Percentiles rank a stretch among this genome's conserved stretches.
Conservation (phyloP, 2,888 invertebrate species). For the Congeria kusceri region DNA sequence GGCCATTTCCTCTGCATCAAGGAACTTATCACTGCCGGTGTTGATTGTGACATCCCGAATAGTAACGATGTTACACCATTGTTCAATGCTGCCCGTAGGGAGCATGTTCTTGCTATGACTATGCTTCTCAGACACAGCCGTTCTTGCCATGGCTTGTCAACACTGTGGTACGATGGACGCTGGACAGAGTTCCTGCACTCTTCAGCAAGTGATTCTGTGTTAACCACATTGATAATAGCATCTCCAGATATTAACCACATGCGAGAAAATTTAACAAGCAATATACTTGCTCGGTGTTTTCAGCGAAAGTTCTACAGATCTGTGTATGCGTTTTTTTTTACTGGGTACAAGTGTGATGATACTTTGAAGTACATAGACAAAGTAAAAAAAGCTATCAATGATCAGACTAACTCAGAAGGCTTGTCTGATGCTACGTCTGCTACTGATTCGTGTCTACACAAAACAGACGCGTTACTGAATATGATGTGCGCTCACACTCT, state of each 20-base stretch:
- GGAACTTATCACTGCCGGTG: slow-evolving; percentile 56
- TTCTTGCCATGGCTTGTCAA: slow-evolving; percentile 42
- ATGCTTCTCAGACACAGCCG: slow-evolving; percentile 47
- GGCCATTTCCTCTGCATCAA: slow-evolving; percentile 52
- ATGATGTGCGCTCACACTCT: slow-evolving; percentile 36
- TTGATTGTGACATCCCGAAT: slow-evolving; percentile 56
- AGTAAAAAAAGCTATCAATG: slow-evolving; percentile 14
- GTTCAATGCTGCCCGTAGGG: slow-evolving; percentile 44
- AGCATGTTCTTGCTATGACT: slow-evolving; percentile 48
- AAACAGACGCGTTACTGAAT: background rate
- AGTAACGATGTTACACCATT: slow-evolving; percentile 62
- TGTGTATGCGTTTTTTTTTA: background rate
- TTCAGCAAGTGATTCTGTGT: slow-evolving; percentile 30
- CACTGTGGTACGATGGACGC: slow-evolving; percentile 56
- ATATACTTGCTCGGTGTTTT: slow-evolving; percentile 31
- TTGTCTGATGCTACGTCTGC: slow-evolving; percentile 21
- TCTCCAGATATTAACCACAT: slow-evolving; percentile 50
- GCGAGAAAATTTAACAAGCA: slow-evolving; percentile 38
- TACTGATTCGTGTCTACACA: slow-evolving; percentile 18
- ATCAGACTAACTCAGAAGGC: slow-evolving; percentile 8
- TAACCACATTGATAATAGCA: slow-evolving; percentile 52
- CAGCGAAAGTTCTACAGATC: slow-evolving; percentile 14
- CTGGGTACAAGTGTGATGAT: background rate
- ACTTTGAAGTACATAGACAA: background rate
- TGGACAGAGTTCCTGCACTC: slow-evolving; percentile 28